These are phyloP conservation scores for Oophaga pumilio DNA, from an alignment of 2,113 vertebrate species.

Conservation along the genomic window DNA sequence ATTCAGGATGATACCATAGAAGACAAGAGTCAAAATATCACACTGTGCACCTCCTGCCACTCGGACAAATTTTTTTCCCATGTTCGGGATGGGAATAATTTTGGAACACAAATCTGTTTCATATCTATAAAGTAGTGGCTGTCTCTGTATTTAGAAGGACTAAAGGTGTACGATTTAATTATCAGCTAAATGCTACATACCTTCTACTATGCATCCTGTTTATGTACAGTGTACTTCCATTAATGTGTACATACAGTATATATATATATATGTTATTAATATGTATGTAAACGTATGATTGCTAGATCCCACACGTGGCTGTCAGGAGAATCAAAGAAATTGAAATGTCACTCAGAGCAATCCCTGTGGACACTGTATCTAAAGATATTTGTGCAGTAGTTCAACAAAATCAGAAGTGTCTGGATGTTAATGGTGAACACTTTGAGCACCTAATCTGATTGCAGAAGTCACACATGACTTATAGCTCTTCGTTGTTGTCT, in stretches of 20 bases:
- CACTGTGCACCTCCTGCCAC: conserved; percentile 85
- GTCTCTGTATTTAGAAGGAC: neutral
- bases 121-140: conserved; percentile 75
- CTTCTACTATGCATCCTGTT: neutral
- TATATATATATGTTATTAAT: neutral
- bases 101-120: conserved; percentile 91
- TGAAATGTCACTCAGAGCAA: neutral
- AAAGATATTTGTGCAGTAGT: no score
- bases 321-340: neutral
- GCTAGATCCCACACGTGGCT: no score
- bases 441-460: no score
- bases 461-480: no score
- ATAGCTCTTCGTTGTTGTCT: no score
- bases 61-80: conserved; percentile 87
- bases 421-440: no score
- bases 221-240: no score
- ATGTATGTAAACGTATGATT: no score
- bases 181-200: neutral
- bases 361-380: neutral
- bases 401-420: no score
- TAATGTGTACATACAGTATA: neutral
- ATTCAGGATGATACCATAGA: conserved; percentile 79
- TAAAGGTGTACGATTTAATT: neutral
- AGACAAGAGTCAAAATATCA: conserved; percentile 70
- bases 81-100: conserved; percentile 84